Percentiles rank a stretch among this genome's conserved stretches.
Conservation (phyloP, 2,888 invertebrate genomes). For the Stenodera caucasica region DNA sequence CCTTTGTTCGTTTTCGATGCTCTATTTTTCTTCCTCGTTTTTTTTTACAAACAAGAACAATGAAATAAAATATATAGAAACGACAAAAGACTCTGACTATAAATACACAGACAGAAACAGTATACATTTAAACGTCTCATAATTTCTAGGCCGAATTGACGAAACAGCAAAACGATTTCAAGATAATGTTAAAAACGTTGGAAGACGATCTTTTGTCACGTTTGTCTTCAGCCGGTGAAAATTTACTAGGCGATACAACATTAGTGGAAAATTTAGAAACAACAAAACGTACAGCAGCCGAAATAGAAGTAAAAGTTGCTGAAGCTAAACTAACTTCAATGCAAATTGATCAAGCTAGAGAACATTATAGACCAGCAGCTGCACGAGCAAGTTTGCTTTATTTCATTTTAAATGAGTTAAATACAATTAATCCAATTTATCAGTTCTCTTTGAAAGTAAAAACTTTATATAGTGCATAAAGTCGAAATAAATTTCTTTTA, state of each 20-base stretch:
- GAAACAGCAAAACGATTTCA: conserved; percentile 92
- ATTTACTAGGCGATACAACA: conserved; percentile 87
- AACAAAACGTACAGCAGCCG: conserved; percentile 89
- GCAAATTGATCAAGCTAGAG: conserved; percentile 89
- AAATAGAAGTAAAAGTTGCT: conserved; percentile 82
- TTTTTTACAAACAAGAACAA: not conserved
- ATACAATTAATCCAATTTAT: conserved; percentile 92
- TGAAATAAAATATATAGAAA: not conserved
- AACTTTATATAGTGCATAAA: not conserved
- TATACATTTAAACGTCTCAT: not conserved
- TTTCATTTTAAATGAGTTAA: conserved; percentile 89
- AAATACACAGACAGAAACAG: not conserved
- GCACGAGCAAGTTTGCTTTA: conserved; percentile 86
- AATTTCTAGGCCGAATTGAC: conserved; percentile 74
- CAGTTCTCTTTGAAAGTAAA: conserved; percentile 89
- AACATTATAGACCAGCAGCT: conserved; percentile 84
- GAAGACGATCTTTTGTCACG: conserved; percentile 89
- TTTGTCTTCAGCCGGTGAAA: conserved; percentile 86
- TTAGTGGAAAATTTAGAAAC: conserved; percentile 91
- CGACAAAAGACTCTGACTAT: not conserved
- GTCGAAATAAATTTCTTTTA: conserved; percentile 1
- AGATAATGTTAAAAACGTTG: conserved; percentile 83
- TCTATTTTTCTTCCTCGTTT: not conserved
- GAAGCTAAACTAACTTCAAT: conserved; percentile 85
- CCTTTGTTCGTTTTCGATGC: not conserved